Evolutionary conservation across 2,888 invertebrate genomes (phyloP), one percentile per base, ranked within the genome.

Genomic region (Tipula lateralis): DNA sequence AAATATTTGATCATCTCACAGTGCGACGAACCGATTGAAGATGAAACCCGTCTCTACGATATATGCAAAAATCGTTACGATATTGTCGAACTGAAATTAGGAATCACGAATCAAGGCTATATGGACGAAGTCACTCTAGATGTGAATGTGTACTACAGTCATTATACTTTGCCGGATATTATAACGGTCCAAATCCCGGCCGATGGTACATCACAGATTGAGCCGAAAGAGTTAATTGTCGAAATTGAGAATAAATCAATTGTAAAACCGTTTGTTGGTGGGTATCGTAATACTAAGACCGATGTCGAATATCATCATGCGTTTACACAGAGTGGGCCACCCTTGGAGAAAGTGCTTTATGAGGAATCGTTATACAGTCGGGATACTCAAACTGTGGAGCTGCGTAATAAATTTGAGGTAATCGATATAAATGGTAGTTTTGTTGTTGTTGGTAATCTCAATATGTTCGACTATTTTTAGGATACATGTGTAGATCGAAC

Each of bases 261-360:
- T 44, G 88, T 91, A 66, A 97, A 97, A 88, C 95, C 96, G 0
- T 95, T 94, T 90, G 90, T 95, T 86, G 96, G 97, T 84, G 97
- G 97, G 36, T 97, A 95, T 90, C 91, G 92, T 85, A 93, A 97
- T 89, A 92, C 92, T 86, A 88, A 92, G 84, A 85, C 87, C 92
- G 92, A 91, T 84, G 89, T 92, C 7, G 92, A 94, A 87, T 97
- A 94, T 88, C 93, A 96, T 87, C 95, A 98, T 90, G 97, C 96
- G 2, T 94, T 92, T 86, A 94, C 95, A 0, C 97, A 97, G 91
- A 97, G 97, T 3, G 90, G 90, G 1, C 90, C 90, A 0, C 88
- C 88, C 84, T 87, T 88, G 3, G 88, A 89, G 36, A 88, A 87
- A 85, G 87, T 87, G 32, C 90, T 89, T 85, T 87, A 85, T 39